Conservation (phyloP, 1,140 invertebrate species). For the Dreissena rostriformis region DNA sequence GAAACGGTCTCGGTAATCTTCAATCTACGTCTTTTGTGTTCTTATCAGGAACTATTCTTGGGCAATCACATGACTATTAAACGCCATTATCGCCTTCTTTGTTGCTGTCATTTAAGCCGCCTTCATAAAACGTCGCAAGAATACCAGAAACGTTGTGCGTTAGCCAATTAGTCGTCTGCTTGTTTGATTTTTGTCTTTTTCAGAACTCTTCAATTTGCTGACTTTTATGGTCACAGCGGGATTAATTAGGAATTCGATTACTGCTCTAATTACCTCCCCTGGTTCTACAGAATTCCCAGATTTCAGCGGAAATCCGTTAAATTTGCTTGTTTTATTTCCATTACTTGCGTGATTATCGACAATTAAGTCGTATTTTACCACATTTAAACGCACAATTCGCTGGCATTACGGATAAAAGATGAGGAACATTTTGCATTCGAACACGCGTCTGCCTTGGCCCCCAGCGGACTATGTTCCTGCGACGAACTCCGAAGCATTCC, state of each 20-base stretch:
- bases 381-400: neutral
- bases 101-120: too few relatives aligned
- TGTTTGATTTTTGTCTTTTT: neutral
- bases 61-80: too few relatives aligned
- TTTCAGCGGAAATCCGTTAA: neutral
- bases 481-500: too few relatives aligned
- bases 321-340: slow-evolving; percentile 10
- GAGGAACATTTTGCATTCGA: too few relatives aligned
- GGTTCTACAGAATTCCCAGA: neutral
- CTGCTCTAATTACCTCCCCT: slow-evolving; percentile 7
- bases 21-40: too few relatives aligned
- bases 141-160: neutral
- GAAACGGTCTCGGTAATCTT: too few relatives aligned
- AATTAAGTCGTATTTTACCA: neutral
- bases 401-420: neutral
- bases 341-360: slow-evolving; percentile 12
- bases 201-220: neutral
- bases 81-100: too few relatives aligned
- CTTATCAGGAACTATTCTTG: too few relatives aligned
- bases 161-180: slow-evolving; percentile 2
- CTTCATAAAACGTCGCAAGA: too few relatives aligned
- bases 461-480: too few relatives aligned
- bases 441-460: too few relatives aligned
- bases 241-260: slow-evolving; percentile 11
- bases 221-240: slow-evolving; percentile 4